Conservation (phyloP, 2,797 vertebrate genomes). For the Semotilus atromaculatus region DNA sequence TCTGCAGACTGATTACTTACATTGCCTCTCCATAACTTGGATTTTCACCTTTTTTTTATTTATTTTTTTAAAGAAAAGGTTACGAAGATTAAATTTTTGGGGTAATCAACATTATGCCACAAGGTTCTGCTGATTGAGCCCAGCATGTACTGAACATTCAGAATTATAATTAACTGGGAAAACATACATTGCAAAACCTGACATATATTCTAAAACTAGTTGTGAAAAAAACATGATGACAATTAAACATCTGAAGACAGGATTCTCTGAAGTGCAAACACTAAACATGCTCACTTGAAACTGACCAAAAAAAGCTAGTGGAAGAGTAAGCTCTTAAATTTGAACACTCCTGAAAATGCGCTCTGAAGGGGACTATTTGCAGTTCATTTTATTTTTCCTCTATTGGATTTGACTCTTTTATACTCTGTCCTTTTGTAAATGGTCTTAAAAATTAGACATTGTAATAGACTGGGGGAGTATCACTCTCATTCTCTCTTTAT, state of each 20-base stretch:
- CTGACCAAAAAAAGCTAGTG: background rate
- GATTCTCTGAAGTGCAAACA: background rate
- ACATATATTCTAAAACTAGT: background rate
- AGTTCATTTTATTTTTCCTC: background rate
- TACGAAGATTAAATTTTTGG: background rate
- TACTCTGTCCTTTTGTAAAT: background rate
- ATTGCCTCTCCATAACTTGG: background rate
- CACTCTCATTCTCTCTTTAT: slow-evolving; percentile 5
- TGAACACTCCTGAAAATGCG: background rate
- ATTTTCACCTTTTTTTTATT: background rate
- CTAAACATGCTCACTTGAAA: background rate
- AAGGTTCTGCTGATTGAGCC: background rate
- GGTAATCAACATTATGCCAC: background rate
- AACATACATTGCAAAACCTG: background rate
- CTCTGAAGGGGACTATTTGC: background rate
- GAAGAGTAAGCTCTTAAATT: background rate
- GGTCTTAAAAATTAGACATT: slow-evolving; percentile 8
- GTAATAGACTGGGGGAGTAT: background rate
- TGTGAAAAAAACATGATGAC: background rate
- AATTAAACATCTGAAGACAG: background rate
- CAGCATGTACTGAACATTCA: background rate
- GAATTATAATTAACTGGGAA: background rate
- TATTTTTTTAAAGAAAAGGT: background rate
- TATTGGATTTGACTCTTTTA: background rate
- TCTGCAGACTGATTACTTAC: background rate